Base-by-base conservation (phyloP, 2,888 invertebrate genomes). In the Sarcophaga carnaria region DNA sequence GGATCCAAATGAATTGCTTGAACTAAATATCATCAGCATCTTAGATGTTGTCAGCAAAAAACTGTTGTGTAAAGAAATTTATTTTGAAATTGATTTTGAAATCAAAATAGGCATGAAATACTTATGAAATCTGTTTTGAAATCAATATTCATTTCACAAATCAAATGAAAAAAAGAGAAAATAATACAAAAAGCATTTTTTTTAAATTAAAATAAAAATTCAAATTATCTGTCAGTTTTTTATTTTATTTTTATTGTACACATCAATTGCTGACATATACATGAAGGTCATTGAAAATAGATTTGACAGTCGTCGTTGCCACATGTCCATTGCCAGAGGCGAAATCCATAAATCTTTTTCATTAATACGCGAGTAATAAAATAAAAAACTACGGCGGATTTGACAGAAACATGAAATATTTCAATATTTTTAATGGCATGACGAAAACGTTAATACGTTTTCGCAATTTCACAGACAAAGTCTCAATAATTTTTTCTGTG, bases 391-490 rank as follows among this genome's bases (percentile, higher is more conserved):
- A 54, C 14, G 64, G 1, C 2, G 8, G 10, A 37, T 37, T 37
- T 37, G 37, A 37, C 37, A 37, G 8, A 37, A 37, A 37, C 37
- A 64, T 59, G 27, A 76, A 84, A 71, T 22, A 71, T 80, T 60
- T 64, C 10, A 67, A 70, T 59, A 8, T 37, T 37, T 37, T 2
- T 14, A 62, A 49, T 59, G 74, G 37, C 27, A 45, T 20, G 25
- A 22, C 63, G 25, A 62, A 78, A 63, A 75, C 37, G 11, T 10
- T 17, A 64, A 83, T 79, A 69, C 47, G 64, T n/a, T 77, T 83
- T 71, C 20, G 27, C 62, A 81, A 78, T 83, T 86, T 80, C 80
- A 83, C 77, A 80, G 63, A 47, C 64, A 59, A 75, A 64, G 47
- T 63, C 54, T 76, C 67, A 80, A 77, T 78, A 85, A 87, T 71